Base-by-base conservation (phyloP, 2,797 vertebrate species). In the Ispidina picta region DNA sequence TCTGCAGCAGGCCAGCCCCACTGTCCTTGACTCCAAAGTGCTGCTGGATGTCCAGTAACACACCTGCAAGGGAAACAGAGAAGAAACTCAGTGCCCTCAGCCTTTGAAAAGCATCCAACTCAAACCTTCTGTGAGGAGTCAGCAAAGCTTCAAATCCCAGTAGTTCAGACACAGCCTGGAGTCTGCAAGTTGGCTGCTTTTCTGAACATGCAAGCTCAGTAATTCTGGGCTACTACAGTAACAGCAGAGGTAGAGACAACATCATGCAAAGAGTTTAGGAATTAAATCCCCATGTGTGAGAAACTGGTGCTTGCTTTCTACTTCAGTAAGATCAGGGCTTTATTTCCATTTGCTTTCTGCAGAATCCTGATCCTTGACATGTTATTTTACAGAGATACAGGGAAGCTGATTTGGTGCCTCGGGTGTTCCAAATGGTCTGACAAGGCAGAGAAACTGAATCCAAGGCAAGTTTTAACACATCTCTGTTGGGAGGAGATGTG, bases 1-100 rank as follows among this genome's bases (percentile, higher is more conserved):
- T 99, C 97, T 99, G 99, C 89, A 99, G 89, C 96, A 99, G 96
- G 94, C 99, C 99, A 12, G 98, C 98, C 12, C 97, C 97, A 0
- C 98, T 99, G 97, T 99, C 99, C 41, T 98, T 97, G 68, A 99
- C 98, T 2, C 93, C 95, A 54, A 98, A 99, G 94, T 99, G 98
- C 93, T 98, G 97, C 97, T 99, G 98, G 96, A 99, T 99, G 96
- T 99, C 99, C 3, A 98, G 97, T 83, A 99, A 96, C 77, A 99
- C 99, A 18, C 99, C 99, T 99, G 96, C 48, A 85, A 91, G 79
- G 87, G 37, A 86, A 92, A 60, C 54, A 77, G 91, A 84, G 70
- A 23, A 73, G 10, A 72, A 90, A 59, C 80, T 74, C 51, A 92
- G 66, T 33, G 48, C 31, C 49, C 64, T 59, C 60, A 62, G 66